Conservation (phyloP, 2,797 vertebrate species). For the Onychomys leucogaster region DNA sequence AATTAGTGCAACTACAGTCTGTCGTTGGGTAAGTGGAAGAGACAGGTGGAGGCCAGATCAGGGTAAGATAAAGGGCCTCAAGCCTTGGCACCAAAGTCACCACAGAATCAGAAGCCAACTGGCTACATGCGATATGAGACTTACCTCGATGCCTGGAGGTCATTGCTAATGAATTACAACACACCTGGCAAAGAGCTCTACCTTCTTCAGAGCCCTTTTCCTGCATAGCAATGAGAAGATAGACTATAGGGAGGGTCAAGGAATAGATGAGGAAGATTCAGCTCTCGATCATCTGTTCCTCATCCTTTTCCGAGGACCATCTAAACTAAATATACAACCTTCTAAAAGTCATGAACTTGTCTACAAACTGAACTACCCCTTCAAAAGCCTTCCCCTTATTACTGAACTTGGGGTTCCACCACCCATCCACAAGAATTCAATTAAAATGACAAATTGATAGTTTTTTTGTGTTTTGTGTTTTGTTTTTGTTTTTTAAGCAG, state of each 20-base stretch:
- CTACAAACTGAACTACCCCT: not conserved
- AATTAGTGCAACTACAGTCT: not conserved
- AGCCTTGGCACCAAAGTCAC: constrained; percentile 3
- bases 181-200: not conserved
- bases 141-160: not conserved
- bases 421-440: not conserved
- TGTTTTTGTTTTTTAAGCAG: too few species aligned
- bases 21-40: too few species aligned
- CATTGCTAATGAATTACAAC: not conserved
- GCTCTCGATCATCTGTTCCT: not conserved
- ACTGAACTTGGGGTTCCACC: not conserved
- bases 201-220: not conserved
- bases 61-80: not conserved
- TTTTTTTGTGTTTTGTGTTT: not conserved
- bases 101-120: not conserved
- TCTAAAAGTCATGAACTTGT: constrained; percentile 6
- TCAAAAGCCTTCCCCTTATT: not conserved
- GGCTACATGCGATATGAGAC: not conserved
- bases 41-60: not conserved
- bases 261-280: not conserved
- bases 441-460: not conserved
- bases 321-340: constrained; percentile 42
- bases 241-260: too few species aligned
- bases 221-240: not conserved
- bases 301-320: not conserved